Conservation (phyloP, 2,113 vertebrate species). For the Toxotes jaculatrix region DNA sequence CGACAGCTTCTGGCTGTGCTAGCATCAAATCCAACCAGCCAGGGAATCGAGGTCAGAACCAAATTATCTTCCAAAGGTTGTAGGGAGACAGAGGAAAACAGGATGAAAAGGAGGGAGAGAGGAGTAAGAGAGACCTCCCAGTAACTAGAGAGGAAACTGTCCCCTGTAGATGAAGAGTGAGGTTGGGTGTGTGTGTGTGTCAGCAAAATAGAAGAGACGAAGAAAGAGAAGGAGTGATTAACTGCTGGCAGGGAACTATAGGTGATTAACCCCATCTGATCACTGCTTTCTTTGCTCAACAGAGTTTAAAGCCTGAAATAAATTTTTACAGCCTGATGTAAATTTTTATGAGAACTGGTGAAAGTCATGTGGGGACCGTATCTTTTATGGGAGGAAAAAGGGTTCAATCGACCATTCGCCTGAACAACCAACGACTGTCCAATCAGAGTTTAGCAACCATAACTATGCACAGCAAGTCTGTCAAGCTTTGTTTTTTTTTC, state of each 20-base stretch:
- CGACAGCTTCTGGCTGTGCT: conserved; percentile 38
- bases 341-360: conserved; percentile 18
- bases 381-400: not conserved
- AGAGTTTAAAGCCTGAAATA: conserved; percentile 23
- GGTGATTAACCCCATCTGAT: not conserved
- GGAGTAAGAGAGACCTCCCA: not conserved
- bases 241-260: not conserved
- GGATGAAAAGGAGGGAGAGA: conserved; percentile 38
- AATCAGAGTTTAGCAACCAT: not conserved
- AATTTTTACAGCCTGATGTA: conserved; percentile 35
- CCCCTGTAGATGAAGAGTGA: not conserved
- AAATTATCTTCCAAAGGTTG: conserved; percentile 69
- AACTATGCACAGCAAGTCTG: too few relatives aligned
- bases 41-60: conserved; percentile 70
- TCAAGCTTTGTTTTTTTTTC: not conserved
- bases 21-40: conserved; percentile 36
- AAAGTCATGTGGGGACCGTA: not conserved
- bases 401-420: not conserved
- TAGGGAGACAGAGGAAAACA: conserved; percentile 46
- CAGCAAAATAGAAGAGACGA: conserved; percentile 6
- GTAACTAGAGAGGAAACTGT: conserved; percentile 5
- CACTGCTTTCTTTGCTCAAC: not conserved
- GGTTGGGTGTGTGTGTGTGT: not conserved
- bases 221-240: not conserved
- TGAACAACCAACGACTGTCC: not conserved